Evolutionary conservation across 2,113 vertebrate genomes (phyloP).

Genomic region (Hippocampus abdominalis): DNA sequence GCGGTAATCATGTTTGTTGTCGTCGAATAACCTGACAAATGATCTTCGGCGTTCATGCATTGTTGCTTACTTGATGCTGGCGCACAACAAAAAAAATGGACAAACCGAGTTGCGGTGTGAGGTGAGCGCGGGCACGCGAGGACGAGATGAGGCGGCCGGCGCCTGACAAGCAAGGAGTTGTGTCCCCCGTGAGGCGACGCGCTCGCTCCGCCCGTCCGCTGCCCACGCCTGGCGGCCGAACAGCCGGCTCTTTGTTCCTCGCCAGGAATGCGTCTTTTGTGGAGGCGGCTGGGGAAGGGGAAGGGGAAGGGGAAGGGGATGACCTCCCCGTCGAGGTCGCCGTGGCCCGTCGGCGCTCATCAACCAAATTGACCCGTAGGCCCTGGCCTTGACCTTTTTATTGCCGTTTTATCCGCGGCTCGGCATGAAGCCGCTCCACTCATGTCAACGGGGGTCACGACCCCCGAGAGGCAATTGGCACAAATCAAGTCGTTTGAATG

Average conservation of each 20-base stretch:
- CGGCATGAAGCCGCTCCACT: too few species aligned
- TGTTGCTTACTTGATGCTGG: too few species aligned
- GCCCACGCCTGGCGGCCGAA: background rate
- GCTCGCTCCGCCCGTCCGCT: background rate
- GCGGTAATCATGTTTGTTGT: too few species aligned
- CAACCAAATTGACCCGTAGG: background rate
- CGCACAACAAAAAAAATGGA: background rate
- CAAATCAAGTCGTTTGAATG: too few species aligned
- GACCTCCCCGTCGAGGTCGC: background rate
- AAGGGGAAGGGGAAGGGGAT: background rate
- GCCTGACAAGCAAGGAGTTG: background rate
- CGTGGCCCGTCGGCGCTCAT: background rate
- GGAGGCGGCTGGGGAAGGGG: too few species aligned
- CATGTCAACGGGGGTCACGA: too few species aligned
- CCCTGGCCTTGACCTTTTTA: too few species aligned
- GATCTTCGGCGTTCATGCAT: too few species aligned
- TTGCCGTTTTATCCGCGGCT: too few species aligned
- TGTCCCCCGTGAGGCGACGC: background rate
- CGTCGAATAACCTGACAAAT: too few species aligned
- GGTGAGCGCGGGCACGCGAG: background rate
- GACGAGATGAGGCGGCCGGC: background rate
- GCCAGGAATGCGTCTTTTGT: slow-evolving; percentile 2
- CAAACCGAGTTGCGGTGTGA: background rate
- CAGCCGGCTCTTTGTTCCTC: slow-evolving; percentile 2
- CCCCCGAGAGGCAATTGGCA: too few species aligned